Evolutionary conservation across 2,888 invertebrate species (phyloP), one percentile per base, ranked within the genome.

Genomic region (Lacanobia wlatinum): DNA sequence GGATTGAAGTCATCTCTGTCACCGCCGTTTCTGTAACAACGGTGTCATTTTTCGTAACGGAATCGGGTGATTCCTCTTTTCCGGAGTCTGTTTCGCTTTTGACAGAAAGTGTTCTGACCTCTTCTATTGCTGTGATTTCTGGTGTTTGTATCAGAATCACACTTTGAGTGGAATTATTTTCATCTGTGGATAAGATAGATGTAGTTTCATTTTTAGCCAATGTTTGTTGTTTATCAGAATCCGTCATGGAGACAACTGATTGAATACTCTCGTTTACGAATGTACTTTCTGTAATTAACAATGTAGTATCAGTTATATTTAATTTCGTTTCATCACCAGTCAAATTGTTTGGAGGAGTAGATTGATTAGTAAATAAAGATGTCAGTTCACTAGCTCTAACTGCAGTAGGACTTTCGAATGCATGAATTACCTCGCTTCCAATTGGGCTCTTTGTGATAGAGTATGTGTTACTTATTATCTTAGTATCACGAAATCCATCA

Each of bases 121-220:
- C 21, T 21, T 43, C 66, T 34, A 55, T 34, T 65, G 34, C n/a
- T 28, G 16, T 34, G 12, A 34, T 55, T 21, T 65, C 14, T 46
- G 18, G 18, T 23, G 12, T 6, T 5, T 23, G 67, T 18, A 56
- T 9, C 0, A 55, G n/a, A 38, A 43, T 53, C 21, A 34, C 21
- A 48, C 46, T 53, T 53, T 63, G 16, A 60, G 21, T 53, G 7
- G 10, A 40, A 58, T 40, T 50, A 53, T 34, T 34, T 66, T 48
- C 12, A 40, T 40, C 48, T 34, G 21, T 34, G 18, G 21, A 50
- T 18, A 59, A 34, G 34, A 43, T 34, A 67, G 5, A 23, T 28
- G 34, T n/a, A 2, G 28, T 14, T 7, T 63, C 14, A 67, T 52
- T 43, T 64, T n/a, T 43, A 60, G 18, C 21, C 14, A 40, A 16